These are phyloP conservation scores for Gnathonemus longibarbis DNA, from an alignment of 2,113 vertebrate genomes.

Conservation along the genomic window DNA sequence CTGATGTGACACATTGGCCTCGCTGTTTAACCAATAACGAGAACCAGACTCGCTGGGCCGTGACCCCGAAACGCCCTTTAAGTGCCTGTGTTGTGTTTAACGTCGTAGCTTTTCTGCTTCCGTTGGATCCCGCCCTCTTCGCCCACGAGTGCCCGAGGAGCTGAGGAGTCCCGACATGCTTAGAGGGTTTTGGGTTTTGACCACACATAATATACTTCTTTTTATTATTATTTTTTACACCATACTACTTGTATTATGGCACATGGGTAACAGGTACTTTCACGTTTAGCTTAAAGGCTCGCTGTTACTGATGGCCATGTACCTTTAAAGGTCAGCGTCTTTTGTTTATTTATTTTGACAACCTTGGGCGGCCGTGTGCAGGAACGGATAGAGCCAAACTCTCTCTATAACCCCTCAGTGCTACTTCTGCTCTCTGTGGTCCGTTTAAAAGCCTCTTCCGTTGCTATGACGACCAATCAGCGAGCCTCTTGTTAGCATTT, in stretches of 20 bases:
- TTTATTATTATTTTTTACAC: neutral
- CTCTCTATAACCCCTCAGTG: neutral
- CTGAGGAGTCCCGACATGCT: neutral
- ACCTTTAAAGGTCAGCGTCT: neutral
- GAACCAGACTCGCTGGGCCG: neutral
- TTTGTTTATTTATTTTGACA: constrained; percentile 17
- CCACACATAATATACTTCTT: neutral
- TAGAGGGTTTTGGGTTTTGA: neutral
- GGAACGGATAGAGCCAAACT: neutral
- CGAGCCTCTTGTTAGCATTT: neutral
- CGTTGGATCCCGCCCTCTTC: neutral
- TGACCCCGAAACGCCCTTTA: neutral
- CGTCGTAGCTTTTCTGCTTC: neutral
- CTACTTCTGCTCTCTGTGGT: neutral
- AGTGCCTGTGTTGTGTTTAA: neutral
- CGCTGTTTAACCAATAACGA: neutral
- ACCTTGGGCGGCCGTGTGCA: constrained; percentile 18
- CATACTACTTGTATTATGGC: neutral
- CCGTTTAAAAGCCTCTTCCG: constrained; percentile 17
- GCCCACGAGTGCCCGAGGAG: neutral
- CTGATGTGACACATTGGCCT: neutral
- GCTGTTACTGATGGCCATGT: neutral
- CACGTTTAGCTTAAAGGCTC: neutral
- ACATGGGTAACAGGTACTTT: neutral
- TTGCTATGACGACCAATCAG: constrained; percentile 24